Base-by-base conservation (phyloP, 1,140 invertebrate genomes). In the Cyclina sinensis region DNA sequence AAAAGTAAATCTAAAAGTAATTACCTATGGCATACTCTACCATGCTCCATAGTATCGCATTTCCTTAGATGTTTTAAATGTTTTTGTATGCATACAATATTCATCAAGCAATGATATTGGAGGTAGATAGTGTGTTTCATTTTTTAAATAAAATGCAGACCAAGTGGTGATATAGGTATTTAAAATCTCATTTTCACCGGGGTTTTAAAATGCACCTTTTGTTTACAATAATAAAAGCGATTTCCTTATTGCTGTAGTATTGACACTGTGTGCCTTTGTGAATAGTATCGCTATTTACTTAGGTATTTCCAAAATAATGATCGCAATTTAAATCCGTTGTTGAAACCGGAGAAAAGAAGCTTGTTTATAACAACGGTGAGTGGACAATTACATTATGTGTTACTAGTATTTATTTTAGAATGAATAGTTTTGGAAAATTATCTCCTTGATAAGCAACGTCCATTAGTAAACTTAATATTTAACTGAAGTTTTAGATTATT, bases 181-280 rank as follows among this genome's bases (percentile, higher is more conserved):
- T 70, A 37, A 70, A 70, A 2, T 37, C 32, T 39, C 11, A 70
- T 70, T 70, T 37, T 70, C 65, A 30, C 62, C 30, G 12, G n/a
- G n/a, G 27, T 65, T 16, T 14, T 11, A 7, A 30, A 32, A 12
- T 32, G 11, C 12, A 7, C 12, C 1, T 35, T 30, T 65, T 32
- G 30, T 65, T 65, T 30, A 70, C 16, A 70, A 16, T 18, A 18
- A 70, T 37, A 39, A 37, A 37, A 35, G 30, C 21, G 32, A 18
- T 16, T 35, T 1, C 21, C 2, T 37, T 37, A 37, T 37, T 37
- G 16, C 32, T 37, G 4, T 70, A 37, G 1, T 70, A 70, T 70
- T 70, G 65, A 70, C 65, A 37, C 27, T 37, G 65, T 70, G 18
- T 70, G 18, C 37, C 65, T 70, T 70, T 4, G 24, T 70, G 27